Base-by-base conservation (phyloP, 2,888 invertebrate genomes). In the Cephus sareptanus region DNA sequence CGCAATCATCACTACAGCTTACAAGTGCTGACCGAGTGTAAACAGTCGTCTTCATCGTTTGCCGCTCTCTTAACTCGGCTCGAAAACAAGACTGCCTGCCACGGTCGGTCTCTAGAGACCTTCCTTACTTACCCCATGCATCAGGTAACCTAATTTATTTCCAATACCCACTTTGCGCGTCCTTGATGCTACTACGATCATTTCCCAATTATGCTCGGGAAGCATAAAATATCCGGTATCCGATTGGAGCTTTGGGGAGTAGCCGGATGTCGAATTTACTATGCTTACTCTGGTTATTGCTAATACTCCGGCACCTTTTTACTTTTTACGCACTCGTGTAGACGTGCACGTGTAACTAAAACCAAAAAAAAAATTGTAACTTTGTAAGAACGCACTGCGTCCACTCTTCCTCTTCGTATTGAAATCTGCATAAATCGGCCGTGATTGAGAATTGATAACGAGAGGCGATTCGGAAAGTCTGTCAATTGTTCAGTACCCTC, bases 121-220 rank as follows among this genome's bases (percentile, higher is more conserved):
- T 98, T 98, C 91, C 93, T 98, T 80, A 98, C 97, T 1, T 98
- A 97, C 92, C 98, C 98, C 31, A 98, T 98, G 98, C 97, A 97
- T 92, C 98, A 98, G 95, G 97, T 97, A 91, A 87, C 81, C 69
- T 68, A 1, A 74, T 74, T 70, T 76, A 56, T 69, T 75, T 77
- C 35, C 34, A 71, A 71, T 71, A 31, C 15, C 23, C 30, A 30
- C 31, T 15, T 56, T 56, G 9, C 23, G 9, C 56, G 56, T 15
- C 56, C 23, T 56, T 56, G 56, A 3, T 9, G 56, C 56, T 56
- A 12, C 12, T 35, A 3, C 56, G 56, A 23, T 9, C 9, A 56
- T 56, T 56, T 56, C 9, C 56, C 23, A 56, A 56, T 56, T 56
- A 56, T 9, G 9, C 56, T 6, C 56, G 56, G 56, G 1, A 56